Percentiles rank a stretch among this genome's conserved stretches.
phyloP scores from a whole-genome alignment of 1,140 invertebrate species.

The Drosophila repletoides region DNA sequence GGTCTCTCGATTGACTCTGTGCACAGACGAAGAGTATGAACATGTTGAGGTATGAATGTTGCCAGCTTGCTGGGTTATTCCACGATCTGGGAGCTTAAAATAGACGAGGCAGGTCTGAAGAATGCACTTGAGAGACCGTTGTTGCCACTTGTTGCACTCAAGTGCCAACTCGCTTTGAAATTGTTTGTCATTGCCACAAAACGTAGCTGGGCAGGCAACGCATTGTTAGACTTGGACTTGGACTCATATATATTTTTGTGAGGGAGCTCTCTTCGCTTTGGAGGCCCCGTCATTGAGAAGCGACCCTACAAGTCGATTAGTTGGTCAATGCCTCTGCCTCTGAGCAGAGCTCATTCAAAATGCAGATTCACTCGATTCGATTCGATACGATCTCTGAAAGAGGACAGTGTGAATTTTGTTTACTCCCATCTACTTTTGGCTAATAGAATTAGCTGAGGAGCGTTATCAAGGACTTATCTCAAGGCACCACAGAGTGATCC shows the following conservation, averaged over 20 bases:
- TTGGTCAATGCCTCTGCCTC: constrained; percentile 58
- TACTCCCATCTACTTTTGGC: not conserved
- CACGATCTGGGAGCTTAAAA: constrained; percentile 54
- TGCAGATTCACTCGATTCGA: not conserved
- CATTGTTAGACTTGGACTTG: not conserved
- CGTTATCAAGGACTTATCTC: constrained; percentile 6
- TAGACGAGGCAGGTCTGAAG: constrained; percentile 49
- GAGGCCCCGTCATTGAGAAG: constrained; percentile 63
- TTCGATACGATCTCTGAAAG: not conserved
- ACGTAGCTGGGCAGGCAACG: constrained; percentile 5
- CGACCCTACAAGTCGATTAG: constrained; percentile 67
- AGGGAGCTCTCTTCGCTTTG: constrained; percentile 44
- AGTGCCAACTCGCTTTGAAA: constrained; percentile 52
- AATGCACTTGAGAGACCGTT: constrained; percentile 57
- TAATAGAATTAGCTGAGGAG: constrained; percentile 15
- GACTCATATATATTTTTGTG: not conserved
- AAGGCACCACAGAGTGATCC: constrained; percentile 2
- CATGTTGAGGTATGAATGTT: constrained; percentile 14
- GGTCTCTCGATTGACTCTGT: constrained; percentile 39
- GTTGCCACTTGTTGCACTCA: constrained; percentile 76
- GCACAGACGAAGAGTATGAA: too few species aligned
- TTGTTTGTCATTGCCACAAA: constrained; percentile 43
- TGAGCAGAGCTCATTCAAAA: constrained; percentile 42
- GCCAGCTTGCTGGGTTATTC: constrained; percentile 43
- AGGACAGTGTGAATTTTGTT: not conserved